These are phyloP conservation scores for Trachurus trachurus DNA, from an alignment of 2,797 vertebrate genomes.

Conservation along the genomic window DNA sequence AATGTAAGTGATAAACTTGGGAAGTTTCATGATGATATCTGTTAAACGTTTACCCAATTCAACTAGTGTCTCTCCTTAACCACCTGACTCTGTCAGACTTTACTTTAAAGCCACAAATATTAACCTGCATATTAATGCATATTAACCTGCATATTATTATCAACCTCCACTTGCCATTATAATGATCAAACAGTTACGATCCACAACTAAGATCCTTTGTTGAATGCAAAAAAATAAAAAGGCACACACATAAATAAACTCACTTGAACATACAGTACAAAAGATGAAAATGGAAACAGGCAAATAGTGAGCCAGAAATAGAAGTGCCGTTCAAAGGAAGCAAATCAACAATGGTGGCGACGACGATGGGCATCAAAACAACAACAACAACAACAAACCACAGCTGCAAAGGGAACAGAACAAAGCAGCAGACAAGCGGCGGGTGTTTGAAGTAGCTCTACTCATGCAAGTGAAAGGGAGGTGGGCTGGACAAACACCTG, in stretches of 20 bases:
- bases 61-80: not conserved
- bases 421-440: conserved; percentile 72
- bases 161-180: conserved; percentile 22
- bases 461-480: conserved; percentile 75
- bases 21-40: no score
- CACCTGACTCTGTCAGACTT: conserved; percentile 10
- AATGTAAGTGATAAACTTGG: no score
- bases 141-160: conserved; percentile 17
- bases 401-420: conserved; percentile 71
- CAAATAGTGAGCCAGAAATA: conserved; percentile 61
- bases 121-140: conserved; percentile 3
- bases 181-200: conserved; percentile 62
- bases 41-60: no score
- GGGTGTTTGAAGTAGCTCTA: conserved; percentile 70
- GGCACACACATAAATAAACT: conserved; percentile 39
- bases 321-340: conserved; percentile 56
- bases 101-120: conserved; percentile 22
- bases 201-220: conserved; percentile 39
- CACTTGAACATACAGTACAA: conserved; percentile 35
- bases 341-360: conserved; percentile 63
- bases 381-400: conserved; percentile 63
- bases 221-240: conserved; percentile 52
- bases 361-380: conserved; percentile 60
- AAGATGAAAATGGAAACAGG: conserved; percentile 67
- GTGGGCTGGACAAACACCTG: conserved; percentile 67